A percentile compares a stretch with the other conserved stretches of the same genome.
Conservation (phyloP, 2,888 invertebrate genomes). For the Tetragonisca angustula region DNA sequence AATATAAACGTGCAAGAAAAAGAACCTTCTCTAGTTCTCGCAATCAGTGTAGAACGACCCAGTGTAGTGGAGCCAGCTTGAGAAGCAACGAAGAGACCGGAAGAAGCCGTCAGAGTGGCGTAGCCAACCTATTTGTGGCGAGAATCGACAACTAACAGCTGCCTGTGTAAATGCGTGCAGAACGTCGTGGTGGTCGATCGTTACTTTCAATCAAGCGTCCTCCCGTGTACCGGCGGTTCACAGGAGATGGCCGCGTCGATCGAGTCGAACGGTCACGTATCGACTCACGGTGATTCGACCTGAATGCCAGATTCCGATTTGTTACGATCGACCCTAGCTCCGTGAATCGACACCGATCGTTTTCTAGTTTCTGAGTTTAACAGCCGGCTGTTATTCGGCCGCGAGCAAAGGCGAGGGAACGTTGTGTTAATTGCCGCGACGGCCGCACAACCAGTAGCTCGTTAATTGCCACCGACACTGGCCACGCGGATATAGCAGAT, state of each 20-base stretch:
- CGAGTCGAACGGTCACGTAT: conserved; percentile 61
- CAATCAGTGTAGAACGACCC: not conserved
- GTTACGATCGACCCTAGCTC: conserved; percentile 49
- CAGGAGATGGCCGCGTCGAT: conserved; percentile 32
- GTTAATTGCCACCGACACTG: conserved; percentile 68
- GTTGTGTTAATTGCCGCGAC: conserved; percentile 69
- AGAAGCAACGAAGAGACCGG: not conserved
- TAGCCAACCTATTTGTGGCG: conserved; percentile 2
- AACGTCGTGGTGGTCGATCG: conserved; percentile 71
- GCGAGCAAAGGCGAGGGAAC: conserved; percentile 58
- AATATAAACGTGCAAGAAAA: too few relatives aligned
- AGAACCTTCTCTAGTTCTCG: too few relatives aligned
- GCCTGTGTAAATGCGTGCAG: conserved; percentile 74
- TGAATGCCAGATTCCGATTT: conserved; percentile 68
- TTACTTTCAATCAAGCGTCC: conserved; percentile 78
- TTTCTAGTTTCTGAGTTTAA: conserved; percentile 35
- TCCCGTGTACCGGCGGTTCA: conserved; percentile 44
- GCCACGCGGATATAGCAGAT: conserved; percentile 31
- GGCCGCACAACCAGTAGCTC: conserved; percentile 65
- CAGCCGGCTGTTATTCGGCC: not conserved
- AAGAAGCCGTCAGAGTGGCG: conserved; percentile 26
- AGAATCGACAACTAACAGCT: conserved; percentile 24
- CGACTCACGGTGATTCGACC: conserved; percentile 64
- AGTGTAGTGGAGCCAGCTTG: not conserved
- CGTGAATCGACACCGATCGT: conserved; percentile 60